A percentile compares a stretch with the other conserved stretches of the same genome.
phyloP scores from a whole-genome alignment of 1,140 invertebrate species.

The Drosophila triauraria region DNA sequence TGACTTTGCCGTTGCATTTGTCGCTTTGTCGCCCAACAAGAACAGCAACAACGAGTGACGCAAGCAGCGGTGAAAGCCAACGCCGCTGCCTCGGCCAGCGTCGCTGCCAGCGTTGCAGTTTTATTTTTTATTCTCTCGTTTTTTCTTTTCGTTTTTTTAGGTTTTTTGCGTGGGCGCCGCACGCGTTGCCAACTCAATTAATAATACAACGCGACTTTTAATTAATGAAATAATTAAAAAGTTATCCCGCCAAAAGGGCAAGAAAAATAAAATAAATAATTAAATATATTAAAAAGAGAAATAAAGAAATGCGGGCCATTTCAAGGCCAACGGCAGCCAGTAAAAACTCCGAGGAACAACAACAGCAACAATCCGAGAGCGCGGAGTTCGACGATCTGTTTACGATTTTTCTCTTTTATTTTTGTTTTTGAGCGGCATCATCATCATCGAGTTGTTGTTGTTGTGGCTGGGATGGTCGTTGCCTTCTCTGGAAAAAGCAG shows the following conservation, averaged over 20 bases:
- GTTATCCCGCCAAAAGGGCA: slow-evolving; percentile 52
- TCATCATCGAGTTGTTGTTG: slow-evolving; percentile 29
- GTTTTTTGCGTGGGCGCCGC: slow-evolving; percentile 70
- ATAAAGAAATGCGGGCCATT: slow-evolving; percentile 13
- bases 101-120: slow-evolving; percentile 21
- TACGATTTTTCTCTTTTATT: slow-evolving; percentile 50
- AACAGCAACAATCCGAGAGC: slow-evolving; percentile 22
- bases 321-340: slow-evolving; percentile 67
- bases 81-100: slow-evolving; percentile 30
- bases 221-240: slow-evolving; percentile 79
- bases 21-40: slow-evolving; percentile 68
- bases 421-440: slow-evolving; percentile 36
- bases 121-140: background rate
- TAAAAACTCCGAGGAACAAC: slow-evolving; percentile 10
- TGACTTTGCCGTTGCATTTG: slow-evolving; percentile 66
- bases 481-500: slow-evolving; percentile 44
- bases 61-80: slow-evolving; percentile 76
- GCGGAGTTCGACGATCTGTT: slow-evolving; percentile 79
- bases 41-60: slow-evolving; percentile 41
- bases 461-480: slow-evolving; percentile 51
- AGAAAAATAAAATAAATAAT: slow-evolving; percentile 16
- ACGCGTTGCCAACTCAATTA: slow-evolving; percentile 81
- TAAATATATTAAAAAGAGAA: slow-evolving; percentile 2
- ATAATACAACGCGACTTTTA: slow-evolving; percentile 58
- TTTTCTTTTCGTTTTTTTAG: background rate